Evolutionary conservation across 23 tunicate species (phyloP).

Genomic region (Corella eumyota): DNA sequence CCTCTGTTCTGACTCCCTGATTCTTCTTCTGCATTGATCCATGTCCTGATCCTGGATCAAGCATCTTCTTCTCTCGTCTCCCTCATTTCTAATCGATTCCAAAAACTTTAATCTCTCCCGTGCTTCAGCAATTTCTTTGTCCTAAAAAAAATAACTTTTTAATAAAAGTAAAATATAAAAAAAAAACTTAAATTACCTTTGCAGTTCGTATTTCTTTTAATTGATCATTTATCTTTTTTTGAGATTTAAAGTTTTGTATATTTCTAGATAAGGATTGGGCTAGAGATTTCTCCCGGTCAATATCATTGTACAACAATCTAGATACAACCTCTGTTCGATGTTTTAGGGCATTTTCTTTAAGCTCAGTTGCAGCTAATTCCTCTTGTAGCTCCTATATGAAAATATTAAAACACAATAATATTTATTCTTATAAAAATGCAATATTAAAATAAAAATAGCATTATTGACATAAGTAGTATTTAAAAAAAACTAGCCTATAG

Average conservation of each 20-base stretch:
- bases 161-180: background rate
- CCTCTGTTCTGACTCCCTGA: constrained; percentile 39
- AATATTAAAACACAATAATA: constrained; percentile 2
- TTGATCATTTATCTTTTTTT: constrained; percentile 27
- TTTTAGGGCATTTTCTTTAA: constrained; percentile 33
- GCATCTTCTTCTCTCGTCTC: constrained; percentile 55
- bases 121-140: background rate
- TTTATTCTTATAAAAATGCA: too few relatives aligned
- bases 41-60: constrained; percentile 29
- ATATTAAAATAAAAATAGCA: too few relatives aligned
- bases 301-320: constrained; percentile 50
- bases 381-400: constrained; percentile 31
- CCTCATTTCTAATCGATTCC: constrained; percentile 29
- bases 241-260: constrained; percentile 28
- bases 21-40: constrained; percentile 21
- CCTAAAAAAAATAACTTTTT: constrained; percentile 10
- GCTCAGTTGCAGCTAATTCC: constrained; percentile 37
- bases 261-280: constrained; percentile 49
- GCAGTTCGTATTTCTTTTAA: constrained; percentile 5
- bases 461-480: too few relatives aligned
- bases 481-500: too few relatives aligned
- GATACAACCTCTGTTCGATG: constrained; percentile 39
- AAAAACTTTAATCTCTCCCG: constrained; percentile 18
- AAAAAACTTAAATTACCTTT: constrained; percentile 10
- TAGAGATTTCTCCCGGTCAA: constrained; percentile 58